Evolutionary conservation across 2,888 invertebrate species (phyloP), one percentile per base, ranked within the genome.

Genomic region (Noctua fimbriata): DNA sequence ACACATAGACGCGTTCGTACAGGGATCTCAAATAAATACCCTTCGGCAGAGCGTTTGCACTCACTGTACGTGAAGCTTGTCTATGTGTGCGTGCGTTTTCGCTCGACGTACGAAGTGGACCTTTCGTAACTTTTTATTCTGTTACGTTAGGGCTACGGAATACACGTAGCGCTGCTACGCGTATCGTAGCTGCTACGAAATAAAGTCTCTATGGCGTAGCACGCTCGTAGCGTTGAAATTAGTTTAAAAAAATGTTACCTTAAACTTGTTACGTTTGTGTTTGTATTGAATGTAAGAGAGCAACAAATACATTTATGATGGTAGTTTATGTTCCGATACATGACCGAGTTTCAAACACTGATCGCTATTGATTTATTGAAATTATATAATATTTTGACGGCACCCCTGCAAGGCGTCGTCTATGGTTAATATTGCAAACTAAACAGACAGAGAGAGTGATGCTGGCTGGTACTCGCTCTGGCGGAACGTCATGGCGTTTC

Each of bases 181-280:
- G 73, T 66, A 55, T 73, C 73, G 73, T 83, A 80, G 76, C 69
- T 72, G 71, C 86, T 87, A 73, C 73, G 76, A 85, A 83, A 83
- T 87, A 75, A 79, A 82, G 76, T 87, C 70, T 73, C 69, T 82
- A 76, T 81, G 73, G 84, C 77, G 77, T 82, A 79, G 84, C 79
- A 79, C 44, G 66, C 60, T 76, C 36, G 70, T 82, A 76, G 78
- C 44, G 47, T 73, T 73, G 18, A 60, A 78, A 83, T 81, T 78
- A 83, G 71, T 81, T 86, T 69, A 49, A 69, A 81, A 55, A 69
- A 81, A 71, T 66, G 67, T 14, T 73, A 76, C 32, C 41, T 73
- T 18, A 76, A 79, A 65, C n/a, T 52, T 73, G 9, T 24, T 67
- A 32, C 28, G 18, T 32, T 9, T 63, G 1, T 4, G 21, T 52